Evolutionary conservation across 2,797 vertebrate species (phyloP).

Genomic region (Ctenosaura bakeri): DNA sequence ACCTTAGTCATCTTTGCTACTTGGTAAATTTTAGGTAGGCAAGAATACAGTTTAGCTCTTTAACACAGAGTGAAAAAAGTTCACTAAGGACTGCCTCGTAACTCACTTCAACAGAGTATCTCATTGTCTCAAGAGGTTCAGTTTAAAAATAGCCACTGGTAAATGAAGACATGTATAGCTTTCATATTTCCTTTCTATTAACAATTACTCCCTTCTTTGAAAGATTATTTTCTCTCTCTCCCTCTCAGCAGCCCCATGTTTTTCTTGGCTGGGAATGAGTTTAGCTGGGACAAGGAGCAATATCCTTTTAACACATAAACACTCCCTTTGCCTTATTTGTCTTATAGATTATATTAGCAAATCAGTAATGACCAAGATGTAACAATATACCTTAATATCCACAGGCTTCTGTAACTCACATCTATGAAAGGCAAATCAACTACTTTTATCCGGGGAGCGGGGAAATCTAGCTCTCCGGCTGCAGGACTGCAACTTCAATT

Average conservation of each 20-base stretch:
- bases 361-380: neutral
- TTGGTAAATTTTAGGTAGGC: neutral
- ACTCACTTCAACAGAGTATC: neutral
- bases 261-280: neutral
- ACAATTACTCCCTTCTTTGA: neutral
- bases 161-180: neutral
- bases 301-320: neutral
- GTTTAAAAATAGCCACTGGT: neutral
- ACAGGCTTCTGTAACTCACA: slow-evolving; percentile 9
- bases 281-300: neutral
- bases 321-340: neutral
- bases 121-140: neutral
- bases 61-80: neutral
- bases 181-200: neutral
- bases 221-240: neutral
- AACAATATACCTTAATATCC: neutral
- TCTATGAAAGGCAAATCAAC: slow-evolving; percentile 52
- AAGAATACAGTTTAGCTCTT: neutral
- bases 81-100: neutral
- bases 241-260: neutral
- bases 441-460: neutral
- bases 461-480: too few species aligned
- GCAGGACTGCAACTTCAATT: too few species aligned
- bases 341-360: neutral
- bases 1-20: neutral